phyloP scores from a whole-genome alignment of 2,888 invertebrate species.

The Epicampocera succincta region DNA sequence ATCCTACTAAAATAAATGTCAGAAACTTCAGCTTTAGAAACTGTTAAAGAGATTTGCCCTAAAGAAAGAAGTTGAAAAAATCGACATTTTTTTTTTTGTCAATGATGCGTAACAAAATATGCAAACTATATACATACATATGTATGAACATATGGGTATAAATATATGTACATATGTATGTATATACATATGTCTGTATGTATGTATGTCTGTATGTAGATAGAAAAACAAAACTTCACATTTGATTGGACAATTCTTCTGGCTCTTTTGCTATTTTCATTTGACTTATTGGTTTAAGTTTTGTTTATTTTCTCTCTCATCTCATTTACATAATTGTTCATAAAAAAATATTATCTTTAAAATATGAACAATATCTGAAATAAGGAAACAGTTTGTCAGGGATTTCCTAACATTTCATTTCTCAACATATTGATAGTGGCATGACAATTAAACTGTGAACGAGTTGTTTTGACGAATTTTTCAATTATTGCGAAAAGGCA shows the following conservation, averaged over 20 bases:
- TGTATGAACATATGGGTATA: too few species aligned
- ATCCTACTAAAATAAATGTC: too few species aligned
- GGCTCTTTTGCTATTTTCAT: background rate
- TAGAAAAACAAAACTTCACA: background rate
- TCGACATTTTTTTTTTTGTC: too few species aligned
- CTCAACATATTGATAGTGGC: too few species aligned
- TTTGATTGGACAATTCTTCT: conserved; percentile 15
- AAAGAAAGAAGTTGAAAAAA: background rate
- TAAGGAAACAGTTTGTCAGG: background rate
- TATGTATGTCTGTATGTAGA: too few species aligned
- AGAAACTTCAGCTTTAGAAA: too few species aligned
- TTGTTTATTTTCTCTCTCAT: background rate
- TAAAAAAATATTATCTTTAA: conserved; percentile 31
- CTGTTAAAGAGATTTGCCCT: too few species aligned
- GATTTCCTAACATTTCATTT: background rate
- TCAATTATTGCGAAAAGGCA: too few species aligned
- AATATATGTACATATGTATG: too few species aligned
- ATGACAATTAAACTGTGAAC: too few species aligned
- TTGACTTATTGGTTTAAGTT: conserved; percentile 19
- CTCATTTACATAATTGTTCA: conserved; percentile 37
- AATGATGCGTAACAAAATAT: conserved; percentile 19
- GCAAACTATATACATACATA: too few species aligned
- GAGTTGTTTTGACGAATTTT: too few species aligned
- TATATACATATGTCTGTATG: background rate
- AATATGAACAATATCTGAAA: background rate